A percentile compares a stretch with the other conserved stretches of the same genome.
phyloP scores from a whole-genome alignment of 1,140 invertebrate genomes.

The Campodea augens region DNA sequence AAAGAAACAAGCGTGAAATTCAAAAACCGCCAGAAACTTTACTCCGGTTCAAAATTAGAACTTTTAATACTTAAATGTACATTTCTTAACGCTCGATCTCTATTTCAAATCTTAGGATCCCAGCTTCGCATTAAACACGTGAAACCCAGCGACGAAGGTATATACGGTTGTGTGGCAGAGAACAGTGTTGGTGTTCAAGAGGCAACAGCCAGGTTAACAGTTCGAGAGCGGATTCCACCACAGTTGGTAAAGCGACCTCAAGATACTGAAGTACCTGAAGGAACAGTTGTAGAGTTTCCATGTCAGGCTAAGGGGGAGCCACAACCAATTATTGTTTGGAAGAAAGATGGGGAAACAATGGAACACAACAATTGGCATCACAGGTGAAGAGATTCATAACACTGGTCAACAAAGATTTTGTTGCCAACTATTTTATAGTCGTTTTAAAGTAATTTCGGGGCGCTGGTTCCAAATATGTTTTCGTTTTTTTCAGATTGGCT shows the following conservation, averaged over 20 bases:
- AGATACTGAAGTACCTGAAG: constrained; percentile 46
- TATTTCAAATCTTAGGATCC: constrained; percentile 12
- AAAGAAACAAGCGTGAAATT: no score
- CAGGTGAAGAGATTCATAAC: no score
- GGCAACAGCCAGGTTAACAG: constrained; percentile 40
- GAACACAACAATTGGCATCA: no score
- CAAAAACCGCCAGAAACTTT: no score
- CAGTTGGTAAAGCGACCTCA: constrained; percentile 38
- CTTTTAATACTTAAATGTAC: no score
- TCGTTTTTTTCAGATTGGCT: no score
- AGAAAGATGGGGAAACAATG: constrained; percentile 47
- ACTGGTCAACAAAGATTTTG: no score
- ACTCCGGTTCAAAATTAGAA: no score
- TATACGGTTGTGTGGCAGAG: constrained; percentile 59
- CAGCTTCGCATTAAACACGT: constrained; percentile 41
- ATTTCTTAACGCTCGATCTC: no score
- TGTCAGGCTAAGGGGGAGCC: constrained; percentile 66
- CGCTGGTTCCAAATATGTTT: no score
- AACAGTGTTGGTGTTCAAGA: constrained; percentile 49
- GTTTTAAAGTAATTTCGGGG: no score
- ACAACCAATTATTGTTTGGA: constrained; percentile 53
- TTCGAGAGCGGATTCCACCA: constrained; percentile 34
- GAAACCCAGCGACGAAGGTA: constrained; percentile 44
- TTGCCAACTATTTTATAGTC: no score
- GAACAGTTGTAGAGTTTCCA: constrained; percentile 52